Base-by-base conservation (phyloP, 2,113 vertebrate species). In the Psittacara wagleri region DNA sequence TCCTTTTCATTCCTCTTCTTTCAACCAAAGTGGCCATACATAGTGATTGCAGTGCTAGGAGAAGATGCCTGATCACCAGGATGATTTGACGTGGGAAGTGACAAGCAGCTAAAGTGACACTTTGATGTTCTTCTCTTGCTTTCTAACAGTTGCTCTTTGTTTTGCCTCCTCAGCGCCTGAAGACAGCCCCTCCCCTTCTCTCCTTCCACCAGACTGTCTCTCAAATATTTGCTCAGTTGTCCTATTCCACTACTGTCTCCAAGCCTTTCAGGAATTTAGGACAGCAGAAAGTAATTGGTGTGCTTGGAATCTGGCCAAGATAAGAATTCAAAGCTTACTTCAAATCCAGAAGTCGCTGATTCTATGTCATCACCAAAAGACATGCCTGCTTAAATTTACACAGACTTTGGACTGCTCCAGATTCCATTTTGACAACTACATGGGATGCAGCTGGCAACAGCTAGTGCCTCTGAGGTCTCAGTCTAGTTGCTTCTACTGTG, bases 181-280 rank as follows among this genome's bases (percentile, higher is more conserved):
- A 80, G 59, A 63, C 13, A 66, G 41, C 12, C 37, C 13, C 18
- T 72, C 66, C 73, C 69, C 68, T 92, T 46, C 62, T 81, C 55
- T 61, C 35, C 52, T 88, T 79, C 81, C 43, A 76, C 52, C 62
- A 87, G 46, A 86, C 17, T 35, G 11, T 51, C 51, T 83, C 59
- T 95, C 68, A 87, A 63, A 33, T 88, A 86, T 88, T 87, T 90
- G 63, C 93, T 91, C 89, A 92, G 73, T 91, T 94, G 81, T 84
- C 83, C n/a, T 94, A 64, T 74, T 68, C 43, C 51, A 84, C 54
- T 61, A 66, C 33, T 31, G 48, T 73, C 67, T 91, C 46, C 70
- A 80, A 85, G 59, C 44, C 48, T 68, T 85, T 63, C 19, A 95
- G 70, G 75, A 93, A 86, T 91, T 94, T 69, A 88, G 63, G 57